Base-by-base conservation (phyloP, 2,113 vertebrate genomes). In the Eolophus roseicapilla region DNA sequence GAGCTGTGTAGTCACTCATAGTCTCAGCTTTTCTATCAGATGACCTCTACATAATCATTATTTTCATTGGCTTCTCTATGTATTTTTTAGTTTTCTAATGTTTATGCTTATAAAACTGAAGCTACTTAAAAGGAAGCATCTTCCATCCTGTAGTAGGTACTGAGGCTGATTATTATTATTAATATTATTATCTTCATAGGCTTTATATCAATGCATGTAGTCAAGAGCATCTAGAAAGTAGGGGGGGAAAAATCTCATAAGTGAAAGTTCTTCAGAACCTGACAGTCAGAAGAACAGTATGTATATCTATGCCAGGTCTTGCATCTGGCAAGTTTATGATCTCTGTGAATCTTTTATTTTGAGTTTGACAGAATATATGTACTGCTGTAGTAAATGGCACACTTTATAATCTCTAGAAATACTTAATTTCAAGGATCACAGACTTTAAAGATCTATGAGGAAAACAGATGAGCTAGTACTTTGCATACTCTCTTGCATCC, bases 361-460 rank as follows among this genome's bases (percentile, higher is more conserved):
- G 46, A 74, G 11, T 82, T 75, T 89, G 44, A 70, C 28, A 43
- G 35, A 81, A 3, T 31, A 78, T 71, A 52, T 46, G 62, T 80
- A 70, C 49, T 63, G 9, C 44, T 77, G 13, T 31, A 67, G 41
- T 59, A 91, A 91, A 63, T 23, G 23, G 29, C 37, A 87, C 15
- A 46, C 15, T 80, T 73, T 21, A 70, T 65, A 90, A 69, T 87
- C 57, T 89, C 53, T 82, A 73, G 44, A 73, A 92, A 92, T 73
- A 80, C 41, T 88, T 91, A 31, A 85, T 86, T 92, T 95, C 70
- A 88, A n/a, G 71, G 53, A 79, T 86, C 82, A 65, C 33, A 69
- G 55, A 50, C 89, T 94, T 90, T 73, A 74, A 89, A 90, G 71
- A 88, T 80, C 25, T 16, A 35, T 25, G 6, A 78, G 18, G 39